These are phyloP conservation scores for Pharmacophagus antenor DNA, from an alignment of 2,888 invertebrate genomes.

Conservation along the genomic window DNA sequence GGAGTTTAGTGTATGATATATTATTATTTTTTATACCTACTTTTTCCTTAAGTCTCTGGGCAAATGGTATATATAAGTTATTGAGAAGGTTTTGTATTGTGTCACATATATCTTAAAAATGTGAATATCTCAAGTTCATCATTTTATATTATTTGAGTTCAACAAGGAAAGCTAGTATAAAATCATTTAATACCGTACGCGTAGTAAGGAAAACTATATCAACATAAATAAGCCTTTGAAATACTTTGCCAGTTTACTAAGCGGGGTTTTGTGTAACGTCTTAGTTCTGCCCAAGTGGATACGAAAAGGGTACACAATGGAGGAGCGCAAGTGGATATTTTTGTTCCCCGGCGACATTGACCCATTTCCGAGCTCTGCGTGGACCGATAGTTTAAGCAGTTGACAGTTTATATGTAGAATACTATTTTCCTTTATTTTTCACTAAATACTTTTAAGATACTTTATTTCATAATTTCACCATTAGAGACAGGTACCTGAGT, in stretches of 20 bases:
- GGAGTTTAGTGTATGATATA: too few species aligned
- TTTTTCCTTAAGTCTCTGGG: too few species aligned
- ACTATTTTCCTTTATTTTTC: neutral
- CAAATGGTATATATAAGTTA: too few species aligned
- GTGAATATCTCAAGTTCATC: too few species aligned
- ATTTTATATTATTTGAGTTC: neutral
- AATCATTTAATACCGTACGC: slow-evolving; percentile 5
- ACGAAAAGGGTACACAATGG: slow-evolving; percentile 44
- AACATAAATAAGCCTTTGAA: slow-evolving; percentile 27
- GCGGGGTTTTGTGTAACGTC: slow-evolving; percentile 38
- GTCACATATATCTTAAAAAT: too few species aligned
- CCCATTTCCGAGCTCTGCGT: slow-evolving; percentile 39
- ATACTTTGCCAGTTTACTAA: slow-evolving; percentile 31
- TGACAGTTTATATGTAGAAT: slow-evolving; percentile 21
- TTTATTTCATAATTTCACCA: too few species aligned
- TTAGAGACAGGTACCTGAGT: neutral
- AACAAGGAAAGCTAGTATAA: neutral
- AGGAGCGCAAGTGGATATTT: slow-evolving; percentile 43
- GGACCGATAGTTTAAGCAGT: slow-evolving; percentile 23
- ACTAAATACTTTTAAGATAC: neutral
- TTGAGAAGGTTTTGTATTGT: too few species aligned
- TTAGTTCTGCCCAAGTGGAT: slow-evolving; percentile 43
- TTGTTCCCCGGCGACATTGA: slow-evolving; percentile 48
- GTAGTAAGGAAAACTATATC: slow-evolving; percentile 17
- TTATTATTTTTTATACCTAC: too few species aligned